Evolutionary conservation across 2,113 vertebrate species (phyloP).

Genomic region (Caranx melampygus): DNA sequence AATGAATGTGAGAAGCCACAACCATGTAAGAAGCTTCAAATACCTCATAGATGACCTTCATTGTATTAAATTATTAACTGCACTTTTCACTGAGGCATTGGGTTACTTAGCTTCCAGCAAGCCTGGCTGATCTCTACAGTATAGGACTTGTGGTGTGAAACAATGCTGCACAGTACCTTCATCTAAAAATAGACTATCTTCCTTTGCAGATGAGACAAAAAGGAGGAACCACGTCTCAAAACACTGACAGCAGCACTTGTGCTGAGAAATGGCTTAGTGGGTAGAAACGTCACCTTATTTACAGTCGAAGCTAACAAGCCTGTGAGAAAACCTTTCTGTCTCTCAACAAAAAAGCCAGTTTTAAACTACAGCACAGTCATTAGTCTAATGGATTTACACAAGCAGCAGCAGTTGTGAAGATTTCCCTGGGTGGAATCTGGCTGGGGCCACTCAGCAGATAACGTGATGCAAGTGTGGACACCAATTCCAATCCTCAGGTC

Average conservation of each 20-base stretch:
- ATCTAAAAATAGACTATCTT: conserved; percentile 66
- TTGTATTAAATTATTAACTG: conserved; percentile 35
- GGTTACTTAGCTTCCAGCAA: conserved; percentile 21
- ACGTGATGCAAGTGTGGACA: background rate
- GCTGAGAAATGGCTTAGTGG: background rate
- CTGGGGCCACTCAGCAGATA: conserved; percentile 14
- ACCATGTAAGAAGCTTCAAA: conserved; percentile 1
- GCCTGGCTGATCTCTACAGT: conserved; percentile 20
- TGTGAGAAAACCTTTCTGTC: background rate
- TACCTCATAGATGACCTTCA: conserved; percentile 17
- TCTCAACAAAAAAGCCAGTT: background rate
- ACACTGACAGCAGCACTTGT: background rate
- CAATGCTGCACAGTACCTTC: conserved; percentile 1
- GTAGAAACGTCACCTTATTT: background rate
- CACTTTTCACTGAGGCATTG: conserved; percentile 20
- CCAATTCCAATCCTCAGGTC: background rate
- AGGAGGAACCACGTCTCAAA: conserved; percentile 24
- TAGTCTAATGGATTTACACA: conserved; percentile 13
- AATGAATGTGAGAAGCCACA: background rate
- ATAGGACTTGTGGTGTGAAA: conserved; percentile 11
- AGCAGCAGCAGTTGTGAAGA: conserved; percentile 14
- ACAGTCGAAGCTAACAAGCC: background rate
- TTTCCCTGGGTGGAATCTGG: conserved; percentile 19
- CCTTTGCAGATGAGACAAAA: conserved; percentile 21
- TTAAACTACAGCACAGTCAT: conserved; percentile 12